Evolutionary conservation across 2,113 vertebrate genomes (phyloP).

Genomic region (Nycticebus coucang): DNA sequence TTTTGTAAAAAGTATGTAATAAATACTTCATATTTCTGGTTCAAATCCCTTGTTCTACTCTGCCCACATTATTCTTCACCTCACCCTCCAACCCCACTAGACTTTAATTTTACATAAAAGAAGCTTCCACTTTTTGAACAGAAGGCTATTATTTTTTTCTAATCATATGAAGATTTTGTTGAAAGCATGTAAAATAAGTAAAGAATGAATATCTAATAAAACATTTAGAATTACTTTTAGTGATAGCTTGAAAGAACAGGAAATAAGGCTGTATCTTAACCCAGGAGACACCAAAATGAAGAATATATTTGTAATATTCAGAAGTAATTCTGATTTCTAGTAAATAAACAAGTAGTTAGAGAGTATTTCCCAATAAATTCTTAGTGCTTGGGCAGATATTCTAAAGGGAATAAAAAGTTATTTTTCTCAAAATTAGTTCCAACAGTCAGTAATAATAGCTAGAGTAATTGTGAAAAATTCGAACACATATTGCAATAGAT

Average conservation of each 20-base stretch:
- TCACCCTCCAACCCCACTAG: neutral
- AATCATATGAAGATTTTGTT: slow-evolving; percentile 7
- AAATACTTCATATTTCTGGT: slow-evolving; percentile 21
- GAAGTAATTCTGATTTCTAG: neutral
- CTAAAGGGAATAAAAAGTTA: neutral
- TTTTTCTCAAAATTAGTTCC: neutral
- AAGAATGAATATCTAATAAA: neutral
- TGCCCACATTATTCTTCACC: neutral
- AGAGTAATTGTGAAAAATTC: neutral
- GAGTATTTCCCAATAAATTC: neutral
- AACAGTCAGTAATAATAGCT: neutral
- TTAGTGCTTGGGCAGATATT: neutral
- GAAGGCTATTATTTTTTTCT: neutral
- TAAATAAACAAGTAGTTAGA: neutral
- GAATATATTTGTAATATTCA: neutral
- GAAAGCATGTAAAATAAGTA: neutral
- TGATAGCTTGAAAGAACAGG: neutral
- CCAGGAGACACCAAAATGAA: neutral
- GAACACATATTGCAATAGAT: neutral
- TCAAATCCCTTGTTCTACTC: neutral
- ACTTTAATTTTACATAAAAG: neutral
- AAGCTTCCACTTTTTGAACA: neutral
- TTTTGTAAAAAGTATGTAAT: neutral
- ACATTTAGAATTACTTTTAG: neutral
- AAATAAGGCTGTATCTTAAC: neutral